Conservation (phyloP, 2,888 invertebrate genomes). For the Drosophila kokeensis region DNA sequence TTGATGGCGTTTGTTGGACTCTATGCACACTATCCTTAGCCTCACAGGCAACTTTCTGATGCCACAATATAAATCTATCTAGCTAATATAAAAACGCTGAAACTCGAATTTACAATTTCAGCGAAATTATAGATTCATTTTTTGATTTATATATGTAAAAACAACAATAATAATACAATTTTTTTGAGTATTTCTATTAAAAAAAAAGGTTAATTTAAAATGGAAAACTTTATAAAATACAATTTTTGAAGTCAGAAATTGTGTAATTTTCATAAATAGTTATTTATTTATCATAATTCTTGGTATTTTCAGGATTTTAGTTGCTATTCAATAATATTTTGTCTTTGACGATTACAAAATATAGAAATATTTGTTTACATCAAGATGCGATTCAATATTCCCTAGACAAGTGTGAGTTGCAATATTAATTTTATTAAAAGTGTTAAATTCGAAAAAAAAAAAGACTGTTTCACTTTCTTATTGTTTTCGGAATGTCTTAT, state of each 20-base stretch:
- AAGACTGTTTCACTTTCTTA: neutral
- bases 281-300: neutral
- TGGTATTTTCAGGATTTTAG: neutral
- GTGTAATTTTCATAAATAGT: neutral
- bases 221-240: neutral
- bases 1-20: constrained; percentile 67
- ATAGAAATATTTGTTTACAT: too few relatives aligned
- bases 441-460: too few relatives aligned
- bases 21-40: constrained; percentile 58
- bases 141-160: neutral
- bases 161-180: neutral
- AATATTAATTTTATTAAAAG: too few relatives aligned
- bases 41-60: constrained; percentile 24
- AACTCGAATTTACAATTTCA: neutral
- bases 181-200: neutral
- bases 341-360: too few relatives aligned
- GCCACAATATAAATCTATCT: constrained; percentile 14
- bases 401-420: too few relatives aligned
- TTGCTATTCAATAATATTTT: too few relatives aligned
- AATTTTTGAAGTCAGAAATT: neutral
- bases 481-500: neutral
- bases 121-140: neutral
- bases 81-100: constrained; percentile 19
- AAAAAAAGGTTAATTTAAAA: neutral
- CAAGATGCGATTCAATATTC: too few relatives aligned